These are phyloP conservation scores for Orthonevra nobilis DNA, from an alignment of 2,888 invertebrate genomes.

Conservation along the genomic window DNA sequence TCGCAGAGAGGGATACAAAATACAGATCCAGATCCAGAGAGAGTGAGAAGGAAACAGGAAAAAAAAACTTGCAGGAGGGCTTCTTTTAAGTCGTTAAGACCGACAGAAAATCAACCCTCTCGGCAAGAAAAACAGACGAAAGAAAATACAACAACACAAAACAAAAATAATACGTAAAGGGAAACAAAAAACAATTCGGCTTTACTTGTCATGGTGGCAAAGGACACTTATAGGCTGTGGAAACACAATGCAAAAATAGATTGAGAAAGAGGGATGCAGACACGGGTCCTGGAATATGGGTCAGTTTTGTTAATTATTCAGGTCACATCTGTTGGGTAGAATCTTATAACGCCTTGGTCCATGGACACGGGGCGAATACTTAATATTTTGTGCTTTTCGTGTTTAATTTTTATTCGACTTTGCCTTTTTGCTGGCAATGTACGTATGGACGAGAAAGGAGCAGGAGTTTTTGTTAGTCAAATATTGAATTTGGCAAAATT, in stretches of 20 bases:
- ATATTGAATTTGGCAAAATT: neutral
- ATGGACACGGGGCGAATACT: slow-evolving; percentile 48
- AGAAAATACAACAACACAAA: too few species aligned
- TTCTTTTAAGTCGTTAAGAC: slow-evolving; percentile 37
- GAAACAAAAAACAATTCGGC: slow-evolving; percentile 11
- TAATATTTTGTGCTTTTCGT: slow-evolving; percentile 22
- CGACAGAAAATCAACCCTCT: slow-evolving; percentile 25
- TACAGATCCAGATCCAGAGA: neutral
- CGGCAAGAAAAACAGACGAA: slow-evolving; percentile 12
- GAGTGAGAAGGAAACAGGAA: neutral
- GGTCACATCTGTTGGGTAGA: slow-evolving; percentile 78
- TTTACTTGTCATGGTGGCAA: slow-evolving; percentile 30
- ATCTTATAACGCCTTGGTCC: slow-evolving; percentile 65
- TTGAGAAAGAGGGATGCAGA: neutral
- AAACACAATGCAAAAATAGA: neutral
- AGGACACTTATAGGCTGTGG: slow-evolving; percentile 21
- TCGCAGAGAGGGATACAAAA: too few species aligned
- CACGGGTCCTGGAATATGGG: slow-evolving; percentile 70
- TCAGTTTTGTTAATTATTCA: slow-evolving; percentile 77
- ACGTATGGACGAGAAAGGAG: neutral
- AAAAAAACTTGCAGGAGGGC: slow-evolving; percentile 17
- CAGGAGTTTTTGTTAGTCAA: slow-evolving; percentile 3
- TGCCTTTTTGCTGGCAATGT: neutral
- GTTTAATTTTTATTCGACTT: slow-evolving; percentile 20
- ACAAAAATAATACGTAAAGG: too few species aligned